Conservation (phyloP, 2,797 vertebrate species). For the Pipistrellus nathusii region DNA sequence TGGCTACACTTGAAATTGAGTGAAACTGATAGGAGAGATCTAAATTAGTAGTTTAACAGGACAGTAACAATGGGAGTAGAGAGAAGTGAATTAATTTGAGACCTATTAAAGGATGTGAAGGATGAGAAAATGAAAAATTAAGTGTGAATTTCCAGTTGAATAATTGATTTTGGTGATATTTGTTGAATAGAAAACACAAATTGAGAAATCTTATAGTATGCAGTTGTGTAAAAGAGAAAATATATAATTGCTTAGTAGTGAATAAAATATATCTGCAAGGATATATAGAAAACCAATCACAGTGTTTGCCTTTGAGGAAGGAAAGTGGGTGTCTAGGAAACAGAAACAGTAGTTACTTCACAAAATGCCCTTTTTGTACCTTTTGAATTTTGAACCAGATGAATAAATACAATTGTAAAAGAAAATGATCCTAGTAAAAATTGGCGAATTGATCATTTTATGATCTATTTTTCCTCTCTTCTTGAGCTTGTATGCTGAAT, state of each 20-base stretch:
- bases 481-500: not conserved
- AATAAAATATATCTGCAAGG: conserved; percentile 28
- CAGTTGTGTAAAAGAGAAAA: conserved; percentile 12
- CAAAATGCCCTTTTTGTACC: not conserved
- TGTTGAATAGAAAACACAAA: not conserved
- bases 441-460: not conserved
- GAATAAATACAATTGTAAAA: conserved; percentile 11
- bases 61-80: not conserved
- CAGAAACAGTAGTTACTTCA: not conserved
- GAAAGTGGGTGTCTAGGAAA: not conserved
- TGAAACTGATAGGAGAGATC: not conserved
- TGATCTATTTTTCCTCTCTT: conserved; percentile 8
- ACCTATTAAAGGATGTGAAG: not conserved
- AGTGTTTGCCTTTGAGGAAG: not conserved
- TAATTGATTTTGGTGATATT: not conserved
- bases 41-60: not conserved
- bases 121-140: conserved; percentile 1
- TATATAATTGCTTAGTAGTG: not conserved
- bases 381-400: conserved; percentile 7
- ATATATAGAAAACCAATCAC: not conserved
- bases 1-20: not conserved
- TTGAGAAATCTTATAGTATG: not conserved
- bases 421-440: not conserved
- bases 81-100: not conserved
- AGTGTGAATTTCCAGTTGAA: not conserved